Percentiles rank a stretch among this genome's conserved stretches.
Conservation (phyloP, 30 jellyfish, hydroid and myxozoan genomes). For the Chironex yamaguchii region DNA sequence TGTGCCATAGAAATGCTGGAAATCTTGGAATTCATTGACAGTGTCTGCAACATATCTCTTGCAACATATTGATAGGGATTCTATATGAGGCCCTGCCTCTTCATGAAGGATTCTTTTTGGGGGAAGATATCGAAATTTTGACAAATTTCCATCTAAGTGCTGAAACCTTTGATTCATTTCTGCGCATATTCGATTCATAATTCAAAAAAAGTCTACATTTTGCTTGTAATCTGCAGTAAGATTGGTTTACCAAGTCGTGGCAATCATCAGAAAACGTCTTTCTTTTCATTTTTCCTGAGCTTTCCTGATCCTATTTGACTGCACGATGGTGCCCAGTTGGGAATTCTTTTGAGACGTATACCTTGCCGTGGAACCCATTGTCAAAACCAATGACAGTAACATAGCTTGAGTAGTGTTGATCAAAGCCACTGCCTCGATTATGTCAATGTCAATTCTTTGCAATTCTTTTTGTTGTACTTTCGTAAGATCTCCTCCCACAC, state of each 20-base stretch:
- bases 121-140: too few species aligned
- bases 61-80: neutral
- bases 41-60: neutral
- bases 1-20: too few species aligned
- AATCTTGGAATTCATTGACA: neutral
- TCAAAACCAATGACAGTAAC: too few species aligned
- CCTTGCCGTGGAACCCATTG: too few species aligned
- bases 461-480: neutral
- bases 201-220: neutral
- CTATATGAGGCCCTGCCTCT: constrained; percentile 17
- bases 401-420: too few species aligned
- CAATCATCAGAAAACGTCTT: constrained; percentile 1
- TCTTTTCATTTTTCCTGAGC: constrained; percentile 12
- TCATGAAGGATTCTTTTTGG: neutral
- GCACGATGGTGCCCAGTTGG: neutral
- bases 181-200: neutral
- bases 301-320: constrained; percentile 1
- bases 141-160: constrained; percentile 5
- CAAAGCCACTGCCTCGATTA: constrained; percentile 1
- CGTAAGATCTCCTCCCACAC: constrained; percentile 22
- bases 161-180: constrained; percentile 15
- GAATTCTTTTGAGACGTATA: too few species aligned
- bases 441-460: neutral
- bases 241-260: neutral
- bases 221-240: too few species aligned